phyloP scores from a whole-genome alignment of 2,113 vertebrate species.

The Semnornis frantzii region DNA sequence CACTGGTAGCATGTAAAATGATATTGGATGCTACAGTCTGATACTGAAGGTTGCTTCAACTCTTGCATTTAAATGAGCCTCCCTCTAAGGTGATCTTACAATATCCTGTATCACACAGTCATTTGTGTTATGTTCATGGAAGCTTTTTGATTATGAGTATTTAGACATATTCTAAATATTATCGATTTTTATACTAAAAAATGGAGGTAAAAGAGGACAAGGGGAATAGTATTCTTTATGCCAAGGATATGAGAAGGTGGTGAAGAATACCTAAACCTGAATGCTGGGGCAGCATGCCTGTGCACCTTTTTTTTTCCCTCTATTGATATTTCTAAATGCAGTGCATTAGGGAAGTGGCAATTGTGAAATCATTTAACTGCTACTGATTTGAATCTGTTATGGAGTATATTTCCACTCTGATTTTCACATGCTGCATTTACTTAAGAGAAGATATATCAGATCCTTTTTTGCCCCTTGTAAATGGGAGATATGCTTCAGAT shows the following conservation, averaged over 20 bases:
- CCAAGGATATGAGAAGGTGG: not conserved
- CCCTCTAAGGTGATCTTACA: slow-evolving; percentile 36
- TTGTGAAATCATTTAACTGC: not conserved
- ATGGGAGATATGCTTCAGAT: not conserved
- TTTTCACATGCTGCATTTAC: not conserved
- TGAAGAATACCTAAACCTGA: not conserved
- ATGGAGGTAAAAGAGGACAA: not conserved
- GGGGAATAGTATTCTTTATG: not conserved
- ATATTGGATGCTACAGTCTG: slow-evolving; percentile 59
- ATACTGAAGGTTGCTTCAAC: slow-evolving; percentile 68
- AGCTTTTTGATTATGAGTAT: not conserved
- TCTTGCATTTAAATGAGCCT: slow-evolving; percentile 74
- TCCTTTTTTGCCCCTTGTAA: not conserved
- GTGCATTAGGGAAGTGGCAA: not conserved
- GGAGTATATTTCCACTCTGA: not conserved
- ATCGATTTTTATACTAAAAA: not conserved
- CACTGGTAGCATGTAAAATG: slow-evolving; percentile 55
- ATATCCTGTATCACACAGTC: not conserved
- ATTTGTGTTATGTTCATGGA: not conserved
- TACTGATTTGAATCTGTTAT: not conserved
- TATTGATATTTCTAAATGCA: not conserved
- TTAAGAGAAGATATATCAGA: not conserved
- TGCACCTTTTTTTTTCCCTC: not conserved
- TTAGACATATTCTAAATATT: not conserved
- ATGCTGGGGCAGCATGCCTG: not conserved